These are phyloP conservation scores for Hipposideros armiger DNA, from an alignment of 2,113 vertebrate species.

Conservation along the genomic window DNA sequence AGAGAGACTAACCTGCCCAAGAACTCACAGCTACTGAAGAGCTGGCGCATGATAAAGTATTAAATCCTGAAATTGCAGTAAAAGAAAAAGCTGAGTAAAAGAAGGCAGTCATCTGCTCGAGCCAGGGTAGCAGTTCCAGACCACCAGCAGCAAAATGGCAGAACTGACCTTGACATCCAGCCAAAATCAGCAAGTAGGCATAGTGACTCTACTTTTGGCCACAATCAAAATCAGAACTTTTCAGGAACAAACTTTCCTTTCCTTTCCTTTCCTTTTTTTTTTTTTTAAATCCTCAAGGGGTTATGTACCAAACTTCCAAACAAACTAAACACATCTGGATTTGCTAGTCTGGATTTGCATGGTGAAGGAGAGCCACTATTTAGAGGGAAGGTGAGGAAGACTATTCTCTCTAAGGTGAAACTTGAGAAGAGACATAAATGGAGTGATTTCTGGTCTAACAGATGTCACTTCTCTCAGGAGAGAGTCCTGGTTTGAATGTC, in stretches of 20 bases:
- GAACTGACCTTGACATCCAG: neutral
- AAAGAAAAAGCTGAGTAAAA: neutral
- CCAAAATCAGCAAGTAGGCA: neutral
- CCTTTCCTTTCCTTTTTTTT: neutral
- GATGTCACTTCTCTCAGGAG: neutral
- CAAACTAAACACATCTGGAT: conserved; percentile 18
- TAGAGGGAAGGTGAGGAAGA: neutral
- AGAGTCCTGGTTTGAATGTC: neutral
- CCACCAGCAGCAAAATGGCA: accelerated
- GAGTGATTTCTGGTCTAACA: neutral
- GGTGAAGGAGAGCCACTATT: too few species aligned
- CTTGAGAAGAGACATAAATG: neutral
- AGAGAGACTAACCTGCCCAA: neutral
- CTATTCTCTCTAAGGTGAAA: neutral
- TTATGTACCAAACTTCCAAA: neutral
- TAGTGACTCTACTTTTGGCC: neutral
- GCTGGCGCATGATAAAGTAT: neutral
- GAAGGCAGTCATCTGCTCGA: neutral
- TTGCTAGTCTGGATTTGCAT: neutral
- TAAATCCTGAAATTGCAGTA: neutral
- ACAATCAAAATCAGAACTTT: neutral
- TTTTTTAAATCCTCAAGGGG: conserved; percentile 22
- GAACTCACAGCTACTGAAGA: neutral
- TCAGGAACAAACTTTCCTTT: neutral
- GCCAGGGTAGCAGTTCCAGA: neutral